Base-by-base conservation (phyloP, 2,113 vertebrate species). In the Ia io region DNA sequence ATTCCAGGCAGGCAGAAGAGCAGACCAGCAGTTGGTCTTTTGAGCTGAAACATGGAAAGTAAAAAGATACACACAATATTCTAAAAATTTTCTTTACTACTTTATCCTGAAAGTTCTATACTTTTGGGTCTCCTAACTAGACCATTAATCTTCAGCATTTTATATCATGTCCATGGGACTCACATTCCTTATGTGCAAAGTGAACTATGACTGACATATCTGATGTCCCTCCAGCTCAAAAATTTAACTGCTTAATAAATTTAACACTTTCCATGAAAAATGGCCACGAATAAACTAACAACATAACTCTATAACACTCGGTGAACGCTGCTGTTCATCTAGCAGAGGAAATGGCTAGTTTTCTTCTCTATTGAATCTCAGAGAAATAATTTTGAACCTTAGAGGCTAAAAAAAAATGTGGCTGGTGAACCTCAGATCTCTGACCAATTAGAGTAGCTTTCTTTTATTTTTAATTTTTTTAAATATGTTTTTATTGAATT, bases 331-430 rank as follows among this genome's bases (percentile, higher is more conserved):
- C 17, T 78, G 1, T 65, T 86, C 61, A 0, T 67, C 32, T n/a
- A 92, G 30, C 37, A 63, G 84, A 91, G 59, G 67, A 82, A 71
- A 77, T 42, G 1, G 6, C 13, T 35, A 44, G 28, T n/a, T 63
- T 73, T 91, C 86, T 70, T 49, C 37, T 84, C 17, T 56, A 88
- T 20, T 82, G 44, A 89, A 88, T 73, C 79, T 93, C 35, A 65
- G 71, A 86, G 11, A 92, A 80, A 83, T 95, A 69, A 70, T 70
- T 88, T 93, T 88, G 25, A 80, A 90, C 70, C 20, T 80, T 16
- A 44, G 30, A 63, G 1, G 69, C 49, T 88, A 18, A n/a, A 35
- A 71, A 71, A 74, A 63, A 16, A 71, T 16, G 6, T 37, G 80
- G 4, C 9, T 32, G 47, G 10, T 61, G 79, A 42, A 76, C 93